A percentile compares a stretch with the other conserved stretches of the same genome.
Conservation (phyloP, 2,797 vertebrate genomes). For the Diglossa cyanea region DNA sequence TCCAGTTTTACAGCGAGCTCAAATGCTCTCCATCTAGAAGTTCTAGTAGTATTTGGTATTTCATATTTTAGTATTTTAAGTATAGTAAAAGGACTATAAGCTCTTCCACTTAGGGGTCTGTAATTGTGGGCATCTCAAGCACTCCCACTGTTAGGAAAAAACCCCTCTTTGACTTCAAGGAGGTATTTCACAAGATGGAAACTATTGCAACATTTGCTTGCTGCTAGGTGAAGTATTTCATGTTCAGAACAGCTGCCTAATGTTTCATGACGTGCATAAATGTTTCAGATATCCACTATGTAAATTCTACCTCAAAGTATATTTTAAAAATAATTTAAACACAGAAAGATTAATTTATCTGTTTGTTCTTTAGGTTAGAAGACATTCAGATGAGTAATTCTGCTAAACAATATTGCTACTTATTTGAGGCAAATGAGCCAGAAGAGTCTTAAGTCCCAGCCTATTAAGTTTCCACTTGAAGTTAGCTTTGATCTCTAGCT, state of each 20-base stretch:
- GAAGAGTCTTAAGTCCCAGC: not conserved
- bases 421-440: not conserved
- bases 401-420: not conserved
- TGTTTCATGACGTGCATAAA: not conserved
- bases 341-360: not conserved
- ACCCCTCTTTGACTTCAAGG: not conserved
- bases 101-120: not conserved
- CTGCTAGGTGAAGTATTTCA: not conserved
- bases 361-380: not conserved
- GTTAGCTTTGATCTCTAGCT: not conserved
- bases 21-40: not conserved
- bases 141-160: not conserved
- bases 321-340: not conserved
- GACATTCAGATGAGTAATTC: not conserved
- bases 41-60: not conserved
- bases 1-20: not conserved
- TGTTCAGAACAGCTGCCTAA: not conserved
- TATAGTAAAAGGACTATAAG: not conserved
- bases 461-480: not conserved
- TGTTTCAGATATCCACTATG: not conserved
- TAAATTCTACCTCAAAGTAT: not conserved
- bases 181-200: not conserved
- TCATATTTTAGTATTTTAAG: not conserved
- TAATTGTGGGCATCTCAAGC: not conserved
- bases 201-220: not conserved